A percentile compares a stretch with the other conserved stretches of the same genome.
These are phyloP conservation scores for Myiothlypis chrysogaster DNA, from an alignment of 2,797 vertebrate genomes.

Conservation along the genomic window DNA sequence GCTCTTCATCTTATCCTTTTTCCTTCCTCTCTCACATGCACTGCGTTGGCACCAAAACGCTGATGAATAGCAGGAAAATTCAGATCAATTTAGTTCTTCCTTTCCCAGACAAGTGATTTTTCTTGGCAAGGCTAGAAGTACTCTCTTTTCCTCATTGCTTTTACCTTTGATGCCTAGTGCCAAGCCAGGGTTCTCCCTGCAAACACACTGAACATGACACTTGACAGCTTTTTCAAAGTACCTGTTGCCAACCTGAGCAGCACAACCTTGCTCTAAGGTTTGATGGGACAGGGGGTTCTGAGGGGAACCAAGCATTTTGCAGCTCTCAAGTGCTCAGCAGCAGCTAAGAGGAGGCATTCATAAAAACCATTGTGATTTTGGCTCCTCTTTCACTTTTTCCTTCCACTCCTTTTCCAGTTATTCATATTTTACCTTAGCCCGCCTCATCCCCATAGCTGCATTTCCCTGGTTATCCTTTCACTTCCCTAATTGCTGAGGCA, in stretches of 20 bases:
- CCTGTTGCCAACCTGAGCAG: neutral
- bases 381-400: neutral
- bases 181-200: neutral
- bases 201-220: neutral
- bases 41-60: neutral
- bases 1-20: neutral
- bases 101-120: neutral
- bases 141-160: neutral
- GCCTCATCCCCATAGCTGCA: neutral
- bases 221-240: neutral
- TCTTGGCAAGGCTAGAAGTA: neutral
- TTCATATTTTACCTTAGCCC: neutral
- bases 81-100: neutral
- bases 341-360: neutral
- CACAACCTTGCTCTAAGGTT: neutral
- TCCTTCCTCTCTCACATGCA: neutral
- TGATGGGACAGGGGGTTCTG: neutral
- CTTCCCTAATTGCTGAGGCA: neutral
- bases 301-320: neutral
- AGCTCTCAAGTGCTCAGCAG: neutral
- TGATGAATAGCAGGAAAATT: conserved; percentile 19
- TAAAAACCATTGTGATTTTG: neutral
- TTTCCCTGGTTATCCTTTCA: neutral
- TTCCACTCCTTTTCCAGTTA: neutral
- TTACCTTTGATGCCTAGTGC: neutral